Conservation (phyloP, 2,797 vertebrate species). For the Danio aesculapii region DNA sequence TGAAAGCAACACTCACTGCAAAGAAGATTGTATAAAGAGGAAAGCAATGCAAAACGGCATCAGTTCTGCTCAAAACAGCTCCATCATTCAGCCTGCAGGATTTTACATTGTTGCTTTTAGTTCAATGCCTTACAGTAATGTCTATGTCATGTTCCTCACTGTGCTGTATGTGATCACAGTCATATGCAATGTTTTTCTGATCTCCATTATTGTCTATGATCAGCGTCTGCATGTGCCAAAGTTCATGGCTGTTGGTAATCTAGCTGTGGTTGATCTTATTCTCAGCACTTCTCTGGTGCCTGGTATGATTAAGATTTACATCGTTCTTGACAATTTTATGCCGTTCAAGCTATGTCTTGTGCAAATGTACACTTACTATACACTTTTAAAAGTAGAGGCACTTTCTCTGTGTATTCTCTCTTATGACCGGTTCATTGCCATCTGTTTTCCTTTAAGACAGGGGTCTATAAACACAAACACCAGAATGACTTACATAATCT, state of each 20-base stretch:
- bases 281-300: slow-evolving; percentile 71
- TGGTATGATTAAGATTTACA: slow-evolving; percentile 71
- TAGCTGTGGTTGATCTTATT: slow-evolving; percentile 70
- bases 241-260: slow-evolving; percentile 72
- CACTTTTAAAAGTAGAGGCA: slow-evolving; percentile 61
- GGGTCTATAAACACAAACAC: slow-evolving; percentile 68
- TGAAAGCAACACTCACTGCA: background rate
- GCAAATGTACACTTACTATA: slow-evolving; percentile 73
- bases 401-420: slow-evolving; percentile 71
- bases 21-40: background rate
- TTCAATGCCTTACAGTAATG: slow-evolving; percentile 55
- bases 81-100: slow-evolving; percentile 72
- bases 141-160: slow-evolving; percentile 72
- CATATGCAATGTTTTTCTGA: slow-evolving; percentile 69
- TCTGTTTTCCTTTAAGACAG: slow-evolving; percentile 75
- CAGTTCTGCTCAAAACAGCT: slow-evolving; percentile 55
- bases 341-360: slow-evolving; percentile 70
- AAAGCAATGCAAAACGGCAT: slow-evolving; percentile 57
- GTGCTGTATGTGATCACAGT: slow-evolving; percentile 68
- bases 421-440: slow-evolving; percentile 74
- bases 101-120: slow-evolving; percentile 72
- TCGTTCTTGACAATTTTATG: slow-evolving; percentile 70
- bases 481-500: slow-evolving; percentile 70
- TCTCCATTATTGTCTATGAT: slow-evolving; percentile 52
- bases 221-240: slow-evolving; percentile 71